Base-by-base conservation (phyloP, 2,888 invertebrate genomes). In the Callyntrura sp. region DNA sequence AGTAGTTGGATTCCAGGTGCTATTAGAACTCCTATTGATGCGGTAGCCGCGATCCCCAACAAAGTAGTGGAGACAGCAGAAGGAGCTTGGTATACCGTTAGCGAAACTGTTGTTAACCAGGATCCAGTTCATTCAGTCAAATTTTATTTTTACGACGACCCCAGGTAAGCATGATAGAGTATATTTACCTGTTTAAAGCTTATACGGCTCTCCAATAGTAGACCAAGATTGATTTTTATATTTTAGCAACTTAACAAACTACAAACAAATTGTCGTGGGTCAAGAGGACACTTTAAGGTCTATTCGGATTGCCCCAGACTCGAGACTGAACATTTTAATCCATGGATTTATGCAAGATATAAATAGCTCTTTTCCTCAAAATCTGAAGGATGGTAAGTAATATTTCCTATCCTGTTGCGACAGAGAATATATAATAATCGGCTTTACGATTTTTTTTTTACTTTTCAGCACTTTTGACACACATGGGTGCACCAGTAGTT, bases 61-160 rank as follows among this genome's bases (percentile, higher is more conserved):
- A 68, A 65, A 35, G 57, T 65, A 0, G 55, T 51, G 5, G 12
- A 17, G 14, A 35, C 62, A 8, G 76, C 85, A 17, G 86, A 60
- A 55, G 86, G 45, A 55, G 86, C 70, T 6, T 82, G 55, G 82
- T 6, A 45, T 3, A 88, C 87, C 0, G 70, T 88, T 8, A 88
- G 70, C n/a, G 87, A 88, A 57, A 82, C 87, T 0, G 73, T 88
- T 8, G 87, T 88, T 0, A 88, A 88, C 20, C 70, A 45, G n/a
- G 87, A 88, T 73, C 87, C 87, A 3, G 87, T 6, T 11, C 70
- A 70, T 5, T 11, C 12, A 35, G 90, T 90, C 11, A 90, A 83
- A 68, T 90, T 78, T 83, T 78, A 83, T 43, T 68, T 87, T 5
- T 90, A 90, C n/a, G 90, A 90, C 55, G 57, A 90, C 48, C 83